Evolutionary conservation across 2,797 vertebrate genomes (phyloP), one percentile per base, ranked within the genome.

Genomic region (Crypturellus tataupa): DNA sequence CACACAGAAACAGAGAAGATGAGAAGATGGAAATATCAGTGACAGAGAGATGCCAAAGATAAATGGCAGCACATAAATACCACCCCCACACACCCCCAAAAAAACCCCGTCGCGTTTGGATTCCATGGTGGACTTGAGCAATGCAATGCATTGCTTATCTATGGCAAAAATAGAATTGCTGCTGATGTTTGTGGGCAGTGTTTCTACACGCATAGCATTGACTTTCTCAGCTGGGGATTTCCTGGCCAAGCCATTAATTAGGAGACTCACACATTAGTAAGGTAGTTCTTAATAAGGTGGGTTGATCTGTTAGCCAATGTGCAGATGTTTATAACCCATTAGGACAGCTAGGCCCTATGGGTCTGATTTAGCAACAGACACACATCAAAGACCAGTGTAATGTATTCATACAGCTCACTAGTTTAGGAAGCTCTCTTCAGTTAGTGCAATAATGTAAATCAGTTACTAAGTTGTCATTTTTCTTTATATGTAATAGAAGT

Each of bases 141-240:
- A 92, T 51, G 73, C 80, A 37, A 31, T 42, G n/a, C 27, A 4
- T 33, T 86, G 87, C 80, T 90, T 86, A 90, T 91, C 77, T 90
- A 1, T 29, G 78, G 91, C 80, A 86, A 75, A 53, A 86, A 59
- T 16, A 94, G 87, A 84, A 73, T 27, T 33, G 42, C 60, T 79
- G 75, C 80, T 80, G 68, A 37, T 79, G 10, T 70, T 79, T 56
- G 70, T 44, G 37, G 69, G 63, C 73, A 90, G 75, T 60, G 62
- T 79, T 91, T 69, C 55, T 37, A 49, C 12, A 4, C 59, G 29
- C 64, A 31, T 29, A 81, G 70, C 76, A 82, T 77, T 75, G 79
- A 80, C 51, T 84, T 71, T 73, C 87, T 73, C 85, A 75, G 60
- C 53, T 87, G 78, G 70, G 64, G 86, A 88, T 86, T 94, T 51